phyloP scores from a whole-genome alignment of 2,113 vertebrate genomes.

The Thamnaconus septentrionalis region DNA sequence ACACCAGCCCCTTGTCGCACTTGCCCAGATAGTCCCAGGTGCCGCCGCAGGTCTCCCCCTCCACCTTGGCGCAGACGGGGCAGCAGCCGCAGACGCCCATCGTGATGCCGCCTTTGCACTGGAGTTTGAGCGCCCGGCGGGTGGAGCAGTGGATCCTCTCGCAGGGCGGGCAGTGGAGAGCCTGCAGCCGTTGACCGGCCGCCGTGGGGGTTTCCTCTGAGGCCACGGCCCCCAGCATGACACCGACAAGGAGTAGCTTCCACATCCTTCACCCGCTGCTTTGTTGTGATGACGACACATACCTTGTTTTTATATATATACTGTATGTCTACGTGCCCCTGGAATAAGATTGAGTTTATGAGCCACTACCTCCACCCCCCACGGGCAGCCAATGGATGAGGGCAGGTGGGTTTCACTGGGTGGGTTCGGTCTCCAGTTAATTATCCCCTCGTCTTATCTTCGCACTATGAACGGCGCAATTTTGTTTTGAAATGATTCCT shows the following conservation, averaged over 20 bases:
- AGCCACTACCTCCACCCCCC: conserved; percentile 58
- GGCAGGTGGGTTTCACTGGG: conserved; percentile 21
- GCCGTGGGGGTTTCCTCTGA: conserved; percentile 7
- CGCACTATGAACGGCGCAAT: conserved; percentile 59
- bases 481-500: conserved; percentile 64
- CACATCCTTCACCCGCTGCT: conserved; percentile 22
- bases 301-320: conserved; percentile 50
- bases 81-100: conserved; percentile 75
- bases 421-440: conserved; percentile 42
- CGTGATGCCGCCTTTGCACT: conserved; percentile 66
- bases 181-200: conserved; percentile 46
- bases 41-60: conserved; percentile 71
- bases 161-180: conserved; percentile 72
- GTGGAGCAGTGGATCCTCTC: conserved; percentile 72
- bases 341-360: conserved; percentile 38
- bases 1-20: conserved; percentile 71
- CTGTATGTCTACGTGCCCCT: not conserved
- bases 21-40: conserved; percentile 76
- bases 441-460: conserved; percentile 71
- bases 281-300: conserved; percentile 10
- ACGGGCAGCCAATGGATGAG: conserved; percentile 67
- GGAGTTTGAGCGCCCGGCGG: conserved; percentile 56
- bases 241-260: conserved; percentile 26
- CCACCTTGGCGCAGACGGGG: conserved; percentile 60
- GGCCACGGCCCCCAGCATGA: conserved; percentile 26